Conservation (phyloP, 2,888 invertebrate genomes). For the Polietes domitor region DNA sequence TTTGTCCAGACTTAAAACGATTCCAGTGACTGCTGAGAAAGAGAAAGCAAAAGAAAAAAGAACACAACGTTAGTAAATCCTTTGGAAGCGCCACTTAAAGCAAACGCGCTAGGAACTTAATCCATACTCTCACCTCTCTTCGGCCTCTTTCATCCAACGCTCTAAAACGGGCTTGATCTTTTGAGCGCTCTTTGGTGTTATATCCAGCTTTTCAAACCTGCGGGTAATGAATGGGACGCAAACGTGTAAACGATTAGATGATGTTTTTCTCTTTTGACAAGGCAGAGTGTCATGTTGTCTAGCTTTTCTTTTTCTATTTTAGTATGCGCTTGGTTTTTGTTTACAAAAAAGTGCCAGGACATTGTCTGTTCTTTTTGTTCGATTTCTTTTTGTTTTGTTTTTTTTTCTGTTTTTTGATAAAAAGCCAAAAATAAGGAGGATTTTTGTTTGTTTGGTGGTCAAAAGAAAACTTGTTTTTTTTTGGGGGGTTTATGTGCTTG, state of each 20-base stretch:
- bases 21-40: constrained; percentile 82
- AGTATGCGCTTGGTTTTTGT: constrained; percentile 69
- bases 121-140: constrained; percentile 90
- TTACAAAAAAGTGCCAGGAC: constrained; percentile 84
- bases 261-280: constrained; percentile 29
- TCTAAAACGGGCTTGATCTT: constrained; percentile 99
- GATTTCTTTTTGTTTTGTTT: constrained; percentile 68
- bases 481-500: not conserved
- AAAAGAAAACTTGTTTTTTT: constrained; percentile 19
- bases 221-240: not conserved
- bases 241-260: constrained; percentile 50
- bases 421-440: constrained; percentile 60
- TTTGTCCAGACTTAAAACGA: constrained; percentile 95
- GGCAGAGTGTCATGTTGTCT: not conserved
- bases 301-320: constrained; percentile 36
- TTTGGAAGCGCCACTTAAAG: constrained; percentile 43
- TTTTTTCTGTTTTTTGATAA: constrained; percentile 36
- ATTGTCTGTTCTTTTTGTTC: constrained; percentile 82
- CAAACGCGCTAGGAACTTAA: constrained; percentile 76
- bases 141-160: constrained; percentile 99
- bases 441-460: constrained; percentile 6
- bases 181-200: constrained; percentile 99
- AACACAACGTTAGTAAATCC: constrained; percentile 59
- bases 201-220: constrained; percentile 99
- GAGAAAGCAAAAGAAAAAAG: constrained; percentile 48